Conservation (phyloP, 2,797 vertebrate species). For the Tragopan temminckii region DNA sequence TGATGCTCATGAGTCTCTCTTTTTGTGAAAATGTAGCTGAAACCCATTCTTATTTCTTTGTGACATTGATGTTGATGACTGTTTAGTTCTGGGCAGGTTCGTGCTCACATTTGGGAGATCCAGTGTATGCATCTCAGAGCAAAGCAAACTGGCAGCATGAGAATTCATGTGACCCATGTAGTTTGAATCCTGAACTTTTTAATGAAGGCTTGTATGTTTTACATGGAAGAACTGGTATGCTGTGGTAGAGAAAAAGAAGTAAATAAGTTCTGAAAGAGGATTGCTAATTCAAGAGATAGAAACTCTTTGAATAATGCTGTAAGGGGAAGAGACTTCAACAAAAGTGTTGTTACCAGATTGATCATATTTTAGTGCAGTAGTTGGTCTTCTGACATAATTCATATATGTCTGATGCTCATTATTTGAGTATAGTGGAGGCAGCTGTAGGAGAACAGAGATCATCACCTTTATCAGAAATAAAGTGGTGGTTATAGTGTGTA, state of each 20-base stretch:
- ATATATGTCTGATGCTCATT: not conserved
- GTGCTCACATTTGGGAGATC: not conserved
- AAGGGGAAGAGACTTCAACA: not conserved
- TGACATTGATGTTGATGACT: not conserved
- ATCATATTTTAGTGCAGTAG: not conserved
- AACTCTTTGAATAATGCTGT: not conserved
- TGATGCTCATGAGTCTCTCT: not conserved
- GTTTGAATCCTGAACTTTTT: not conserved
- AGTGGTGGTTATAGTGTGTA: not conserved
- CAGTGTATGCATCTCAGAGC: not conserved
- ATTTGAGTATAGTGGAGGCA: not conserved
- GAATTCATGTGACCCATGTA: not conserved
- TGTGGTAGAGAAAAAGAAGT: not conserved
- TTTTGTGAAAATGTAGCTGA: not conserved
- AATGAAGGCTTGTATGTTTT: rapidly evolving
- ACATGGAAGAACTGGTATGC: not conserved
- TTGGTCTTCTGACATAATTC: not conserved
- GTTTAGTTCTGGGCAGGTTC: not conserved
- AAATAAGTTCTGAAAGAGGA: not conserved
- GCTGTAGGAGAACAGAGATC: not conserved
- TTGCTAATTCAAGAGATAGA: not conserved
- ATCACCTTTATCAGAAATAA: not conserved
- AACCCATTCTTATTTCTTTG: not conserved
- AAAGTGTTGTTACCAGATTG: not conserved
- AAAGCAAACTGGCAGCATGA: not conserved